Conservation (phyloP, 2,888 invertebrate genomes). For the Camponotus fellah region DNA sequence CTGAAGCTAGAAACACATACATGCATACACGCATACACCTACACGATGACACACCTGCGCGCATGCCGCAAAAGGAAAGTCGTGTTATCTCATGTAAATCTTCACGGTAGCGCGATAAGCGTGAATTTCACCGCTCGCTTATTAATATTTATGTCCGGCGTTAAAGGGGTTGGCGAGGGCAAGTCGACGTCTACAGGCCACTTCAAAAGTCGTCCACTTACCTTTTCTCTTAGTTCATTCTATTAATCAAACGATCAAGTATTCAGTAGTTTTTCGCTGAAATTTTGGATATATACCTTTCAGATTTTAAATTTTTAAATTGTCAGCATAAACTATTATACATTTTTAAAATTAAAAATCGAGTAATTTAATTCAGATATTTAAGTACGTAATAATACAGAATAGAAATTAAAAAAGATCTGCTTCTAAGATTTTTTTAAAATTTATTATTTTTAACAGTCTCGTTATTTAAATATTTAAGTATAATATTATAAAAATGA, state of each 20-base stretch:
- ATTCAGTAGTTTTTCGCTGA: background rate
- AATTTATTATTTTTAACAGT: background rate
- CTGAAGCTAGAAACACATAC: conserved; percentile 68
- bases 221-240: conserved; percentile 1
- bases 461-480: background rate
- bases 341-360: background rate
- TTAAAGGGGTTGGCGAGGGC: conserved; percentile 69
- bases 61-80: conserved; percentile 76
- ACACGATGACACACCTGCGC: conserved; percentile 53
- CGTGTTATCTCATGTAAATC: conserved; percentile 82
- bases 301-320: conserved; percentile 5
- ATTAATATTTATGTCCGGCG: conserved; percentile 82
- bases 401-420: background rate
- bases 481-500: background rate
- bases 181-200: conserved; percentile 60
- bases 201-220: conserved; percentile 61
- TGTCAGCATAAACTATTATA: background rate
- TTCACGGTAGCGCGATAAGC: conserved; percentile 83
- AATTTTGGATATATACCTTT: background rate
- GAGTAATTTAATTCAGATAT: background rate
- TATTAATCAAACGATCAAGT: conserved; percentile 18
- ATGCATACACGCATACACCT: conserved; percentile 47
- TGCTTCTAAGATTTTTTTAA: background rate
- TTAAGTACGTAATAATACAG: background rate
- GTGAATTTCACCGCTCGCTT: conserved; percentile 82